These are phyloP conservation scores for Parochlus steinenii DNA, from an alignment of 2,888 invertebrate species.

Conservation along the genomic window DNA sequence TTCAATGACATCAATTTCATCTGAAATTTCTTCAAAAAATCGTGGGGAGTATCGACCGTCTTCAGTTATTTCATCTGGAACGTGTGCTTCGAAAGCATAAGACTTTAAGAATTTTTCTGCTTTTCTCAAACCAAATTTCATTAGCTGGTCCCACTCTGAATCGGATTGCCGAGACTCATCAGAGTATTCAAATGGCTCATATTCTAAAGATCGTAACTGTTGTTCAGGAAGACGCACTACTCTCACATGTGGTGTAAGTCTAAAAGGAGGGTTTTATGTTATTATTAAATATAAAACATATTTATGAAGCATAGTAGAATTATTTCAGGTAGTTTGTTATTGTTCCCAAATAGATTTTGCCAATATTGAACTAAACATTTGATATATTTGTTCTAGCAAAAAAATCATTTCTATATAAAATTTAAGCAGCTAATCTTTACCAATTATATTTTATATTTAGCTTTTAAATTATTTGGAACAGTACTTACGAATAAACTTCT, in stretches of 20 bases:
- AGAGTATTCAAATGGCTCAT: constrained; percentile 57
- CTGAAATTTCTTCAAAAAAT: constrained; percentile 67
- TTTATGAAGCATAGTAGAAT: no score
- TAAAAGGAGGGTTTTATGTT: no score
- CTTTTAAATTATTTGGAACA: background rate
- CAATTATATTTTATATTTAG: constrained; percentile 5
- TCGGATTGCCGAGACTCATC: constrained; percentile 49
- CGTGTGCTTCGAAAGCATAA: constrained; percentile 53
- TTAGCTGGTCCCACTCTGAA: constrained; percentile 63
- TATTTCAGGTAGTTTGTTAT: no score
- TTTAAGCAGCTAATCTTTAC: no score
- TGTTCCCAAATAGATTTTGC: no score
- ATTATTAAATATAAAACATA: no score
- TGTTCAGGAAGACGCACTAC: constrained; percentile 50
- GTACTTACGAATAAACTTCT: constrained; percentile 33
- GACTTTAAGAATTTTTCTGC: constrained; percentile 62
- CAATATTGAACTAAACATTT: no score
- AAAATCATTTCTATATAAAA: no score
- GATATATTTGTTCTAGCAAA: no score
- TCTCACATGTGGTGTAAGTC: constrained; percentile 52
- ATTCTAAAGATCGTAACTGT: constrained; percentile 48
- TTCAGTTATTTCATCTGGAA: constrained; percentile 60
- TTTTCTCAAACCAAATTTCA: constrained; percentile 61
- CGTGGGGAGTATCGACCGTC: constrained; percentile 59
- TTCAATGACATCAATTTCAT: constrained; percentile 66